A percentile compares a stretch with the other conserved stretches of the same genome.
phyloP scores from a whole-genome alignment of 2,113 vertebrate species.

The Ochotona princeps region DNA sequence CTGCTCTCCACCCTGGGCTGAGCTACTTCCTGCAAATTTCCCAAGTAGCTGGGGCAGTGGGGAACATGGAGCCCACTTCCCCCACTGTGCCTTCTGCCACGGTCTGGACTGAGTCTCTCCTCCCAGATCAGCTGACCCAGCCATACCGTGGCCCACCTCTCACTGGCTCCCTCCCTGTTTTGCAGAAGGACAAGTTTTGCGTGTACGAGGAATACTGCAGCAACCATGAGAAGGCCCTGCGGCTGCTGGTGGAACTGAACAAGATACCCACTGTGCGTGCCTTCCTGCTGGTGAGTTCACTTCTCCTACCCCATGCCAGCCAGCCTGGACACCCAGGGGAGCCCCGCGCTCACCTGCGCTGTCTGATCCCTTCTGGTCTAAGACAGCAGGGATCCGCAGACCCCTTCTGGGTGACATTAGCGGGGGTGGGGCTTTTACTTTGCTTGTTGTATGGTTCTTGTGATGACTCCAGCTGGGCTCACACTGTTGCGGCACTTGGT shows the following conservation, averaged over 20 bases:
- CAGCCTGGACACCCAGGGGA: no score
- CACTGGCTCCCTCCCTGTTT: slow-evolving; percentile 74
- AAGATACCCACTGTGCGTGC: slow-evolving; percentile 95
- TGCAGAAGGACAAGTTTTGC: slow-evolving; percentile 95
- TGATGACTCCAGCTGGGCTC: accelerated
- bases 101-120: not conserved
- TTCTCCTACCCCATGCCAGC: not conserved
- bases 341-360: accelerated
- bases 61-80: not conserved
- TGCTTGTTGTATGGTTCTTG: not conserved
- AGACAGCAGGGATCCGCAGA: not conserved
- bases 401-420: not conserved
- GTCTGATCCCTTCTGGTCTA: not conserved
- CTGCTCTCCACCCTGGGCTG: not conserved
- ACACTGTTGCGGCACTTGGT: not conserved
- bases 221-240: slow-evolving; percentile 98
- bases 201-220: slow-evolving; percentile 99
- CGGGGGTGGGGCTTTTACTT: not conserved
- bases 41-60: not conserved
- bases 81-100: not conserved
- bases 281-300: slow-evolving; percentile 94
- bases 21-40: not conserved
- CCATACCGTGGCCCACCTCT: not conserved
- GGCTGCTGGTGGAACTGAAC: slow-evolving; percentile 97
- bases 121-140: not conserved